phyloP scores from a whole-genome alignment of 2,888 invertebrate species.

The Tortricodes alternella region DNA sequence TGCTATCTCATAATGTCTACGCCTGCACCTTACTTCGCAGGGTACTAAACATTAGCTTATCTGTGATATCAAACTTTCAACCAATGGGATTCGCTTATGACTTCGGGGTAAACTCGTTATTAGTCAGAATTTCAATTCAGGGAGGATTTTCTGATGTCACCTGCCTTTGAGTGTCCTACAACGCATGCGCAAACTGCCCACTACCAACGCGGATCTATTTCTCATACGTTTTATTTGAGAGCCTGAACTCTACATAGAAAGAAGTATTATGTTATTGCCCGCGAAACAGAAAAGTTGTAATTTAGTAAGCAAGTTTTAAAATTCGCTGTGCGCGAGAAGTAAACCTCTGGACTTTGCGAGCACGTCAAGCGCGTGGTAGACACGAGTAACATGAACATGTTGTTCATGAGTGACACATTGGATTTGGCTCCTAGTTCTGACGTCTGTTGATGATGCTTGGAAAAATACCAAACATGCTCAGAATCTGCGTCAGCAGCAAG shows the following conservation, averaged over 20 bases:
- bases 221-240: neutral
- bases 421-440: too few species aligned
- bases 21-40: constrained; percentile 8
- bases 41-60: constrained; percentile 14
- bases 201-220: constrained; percentile 7
- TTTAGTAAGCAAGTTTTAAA: too few species aligned
- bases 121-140: constrained; percentile 15
- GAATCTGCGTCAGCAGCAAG: too few species aligned
- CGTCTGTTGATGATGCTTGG: too few species aligned
- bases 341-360: too few species aligned
- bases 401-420: too few species aligned
- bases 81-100: constrained; percentile 20
- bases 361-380: too few species aligned
- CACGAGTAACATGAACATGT: too few species aligned
- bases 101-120: constrained; percentile 15
- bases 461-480: too few species aligned
- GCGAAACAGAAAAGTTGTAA: constrained; percentile 13
- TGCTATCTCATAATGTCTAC: constrained; percentile 5
- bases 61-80: constrained; percentile 29
- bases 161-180: neutral
- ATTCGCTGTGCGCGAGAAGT: too few species aligned
- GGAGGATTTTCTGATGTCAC: constrained; percentile 12
- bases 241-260: constrained; percentile 4
- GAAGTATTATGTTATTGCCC: neutral
- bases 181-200: constrained; percentile 16